Conservation (phyloP, 2,888 invertebrate species). For the Ennomos fuscantarius region DNA sequence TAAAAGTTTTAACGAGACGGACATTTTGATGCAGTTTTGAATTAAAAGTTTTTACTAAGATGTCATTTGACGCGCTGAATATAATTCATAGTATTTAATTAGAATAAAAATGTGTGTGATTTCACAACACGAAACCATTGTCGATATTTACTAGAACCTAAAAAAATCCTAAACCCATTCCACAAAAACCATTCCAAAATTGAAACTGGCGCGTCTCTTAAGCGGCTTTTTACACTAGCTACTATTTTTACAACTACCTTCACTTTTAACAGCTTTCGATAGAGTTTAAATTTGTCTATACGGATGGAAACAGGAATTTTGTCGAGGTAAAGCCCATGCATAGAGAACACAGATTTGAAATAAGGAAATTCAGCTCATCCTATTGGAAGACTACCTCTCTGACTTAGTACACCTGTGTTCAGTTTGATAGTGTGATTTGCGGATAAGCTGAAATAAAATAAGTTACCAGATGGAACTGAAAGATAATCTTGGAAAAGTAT, state of each 20-base stretch:
- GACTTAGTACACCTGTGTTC: conserved; percentile 42
- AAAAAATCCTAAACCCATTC: conserved; percentile 57
- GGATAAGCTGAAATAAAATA: conserved; percentile 11
- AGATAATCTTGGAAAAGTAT: conserved; percentile 7
- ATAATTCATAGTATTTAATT: no score
- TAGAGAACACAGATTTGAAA: conserved; percentile 73
- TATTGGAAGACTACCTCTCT: conserved; percentile 55
- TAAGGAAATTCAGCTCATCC: conserved; percentile 68
- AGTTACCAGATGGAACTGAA: conserved; percentile 11
- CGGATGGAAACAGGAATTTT: conserved; percentile 1
- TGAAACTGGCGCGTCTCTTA: conserved; percentile 69
- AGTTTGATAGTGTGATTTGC: conserved; percentile 27
- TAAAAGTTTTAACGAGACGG: no score
- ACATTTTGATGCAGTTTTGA: no score
- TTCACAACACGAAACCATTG: no score
- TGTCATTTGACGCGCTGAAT: conserved; percentile 15
- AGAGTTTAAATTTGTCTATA: conserved; percentile 41
- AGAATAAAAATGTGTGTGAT: no score
- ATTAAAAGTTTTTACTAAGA: not conserved
- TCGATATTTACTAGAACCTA: conserved; percentile 37
- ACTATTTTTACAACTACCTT: conserved; percentile 33
- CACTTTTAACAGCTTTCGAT: conserved; percentile 26
- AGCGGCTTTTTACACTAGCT: conserved; percentile 67
- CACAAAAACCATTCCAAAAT: conserved; percentile 75
- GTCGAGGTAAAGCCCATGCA: conserved; percentile 57